Base-by-base conservation (phyloP, 1,140 invertebrate species). In the Tenebrio molitor region DNA sequence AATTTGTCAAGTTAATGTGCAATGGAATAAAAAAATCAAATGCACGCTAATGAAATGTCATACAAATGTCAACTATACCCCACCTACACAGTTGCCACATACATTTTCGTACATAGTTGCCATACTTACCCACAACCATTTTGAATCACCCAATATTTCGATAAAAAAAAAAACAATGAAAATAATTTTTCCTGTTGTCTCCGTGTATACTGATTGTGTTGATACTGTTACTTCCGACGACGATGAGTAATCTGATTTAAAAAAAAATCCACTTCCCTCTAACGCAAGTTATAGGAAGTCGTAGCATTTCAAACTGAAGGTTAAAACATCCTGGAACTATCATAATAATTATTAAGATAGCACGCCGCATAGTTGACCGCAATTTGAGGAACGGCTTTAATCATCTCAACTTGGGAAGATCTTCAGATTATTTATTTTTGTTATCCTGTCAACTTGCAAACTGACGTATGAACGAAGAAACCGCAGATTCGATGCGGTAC, bases 321-420 rank as follows among this genome's bases (percentile, higher is more conserved):
- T n/a, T 15, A 12, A 12, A 2, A 12, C 50, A 29, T 58, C 50
- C 50, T 29, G 21, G 21, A 21, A 17, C 23, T 14, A 12, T 58
- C 15, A 16, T 21, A 25, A 5, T 14, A 25, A 25, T 58, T 25
- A 14, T 58, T 58, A 25, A 58, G 50, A 58, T 58, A 58, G 19
- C 12, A 29, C 12, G 23, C 50, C 50, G 23, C 50, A 58, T 14
- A 29, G 4, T n/a, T 12, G 23, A 58, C 50, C 50, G 23, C 50
- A 58, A 29, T 58, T 58, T 58, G 23, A 29, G 50, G 50, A 50
- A 25, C 50, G 23, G n/a, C 12, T 58, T 58, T 58, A 58, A 25
- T 29, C 21, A 46, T 16, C 5, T 17, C 10, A 17, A 46, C 36
- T 33, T 33, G 3, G 16, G n/a, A 14, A 58, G 23, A 25, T 14